Base-by-base conservation (phyloP, 2,797 vertebrate species). In the Leptoclinus maculatus region DNA sequence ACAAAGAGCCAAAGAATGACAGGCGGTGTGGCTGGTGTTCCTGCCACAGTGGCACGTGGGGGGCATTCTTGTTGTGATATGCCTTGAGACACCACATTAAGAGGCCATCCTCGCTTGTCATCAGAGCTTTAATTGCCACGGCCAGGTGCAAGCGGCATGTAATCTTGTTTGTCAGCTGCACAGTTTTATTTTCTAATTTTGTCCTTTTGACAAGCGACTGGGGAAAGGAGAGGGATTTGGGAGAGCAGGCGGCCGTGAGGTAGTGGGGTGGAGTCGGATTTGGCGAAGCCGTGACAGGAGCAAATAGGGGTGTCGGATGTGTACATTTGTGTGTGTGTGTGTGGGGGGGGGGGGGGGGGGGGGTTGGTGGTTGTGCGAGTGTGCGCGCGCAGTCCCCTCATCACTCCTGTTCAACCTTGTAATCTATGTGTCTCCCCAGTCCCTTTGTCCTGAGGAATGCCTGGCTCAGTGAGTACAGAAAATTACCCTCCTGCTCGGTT, bases 131-230 rank as follows among this genome's bases (percentile, higher is more conserved):
- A 94, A 95, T 95, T 95, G 89, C 90, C 90, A 78, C 70, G 73
- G 89, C 91, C 94, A 95, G 95, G 94, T 95, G 94, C 92, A 95
- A 93, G 94, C 93, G 91, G 91, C 92, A 87, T 93, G 93, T 93
- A 92, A 95, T 95, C 92, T 86, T 94, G 91, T 95, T 94, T 95
- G 93, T 95, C 93, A 93, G 87, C 81, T 69, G 49, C 85, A 66
- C 79, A 83, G 81, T 91, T 95, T 91, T 91, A 88, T 92, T 94
- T 94, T 93, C 88, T 89, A 93, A 93, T 93, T 94, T 79, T 5
- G 83, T 91, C 89, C 90, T 77, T 92, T 92, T 93, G 94, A 94
- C 93, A 92, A 94, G 92, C 90, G 91, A 91, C 93, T 92, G 88
- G 87, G 92, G 90, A 93, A 83, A 76, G 84, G 88, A 88, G 82